Base-by-base conservation (phyloP, 1,140 invertebrate species). In the Neodiprion pinetum region DNA sequence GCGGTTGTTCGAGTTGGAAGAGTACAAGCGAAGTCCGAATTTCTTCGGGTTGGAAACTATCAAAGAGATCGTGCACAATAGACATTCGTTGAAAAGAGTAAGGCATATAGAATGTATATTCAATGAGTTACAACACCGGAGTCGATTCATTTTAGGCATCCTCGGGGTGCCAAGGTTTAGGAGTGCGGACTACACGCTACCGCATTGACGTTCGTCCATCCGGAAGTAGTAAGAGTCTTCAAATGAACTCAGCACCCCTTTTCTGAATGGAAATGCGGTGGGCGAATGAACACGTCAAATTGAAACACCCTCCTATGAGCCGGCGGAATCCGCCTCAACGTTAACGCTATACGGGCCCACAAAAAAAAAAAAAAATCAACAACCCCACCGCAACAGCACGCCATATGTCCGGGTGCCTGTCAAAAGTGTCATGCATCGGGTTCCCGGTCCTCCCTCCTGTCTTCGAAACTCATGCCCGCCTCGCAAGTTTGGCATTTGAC, bases 171-270 rank as follows among this genome's bases (percentile, higher is more conserved):
- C 28, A 40, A 40, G 28, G 28, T 40, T 40, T 40, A 5, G 28
- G 28, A 40, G 28, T 40, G 28, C 28, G 28, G 28, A 40, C 1
- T 40, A 40, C 28, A 1, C 28, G 28, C 53, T 17, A 61, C 4
- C 53, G 53, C 53, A 61, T 61, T 61, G 53, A 17, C 11, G 53
- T 61, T 61, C 53, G 9, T 12, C 53, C 11, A 61, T 61, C 7
- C 8, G 53, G 11, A 61, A 61, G n/a, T 61, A 61, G 53, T 61
- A 61, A 61, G 53, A 61, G 53, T 61, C 53, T 61, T 9, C 4
- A 61, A 61, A 61, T 61, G 53, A 61, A 61, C 53, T 61, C 53
- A 17, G 53, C 53, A 61, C 53, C 53, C 53, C 53, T 61, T 61
- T 61, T 40, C 28, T 61, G 5, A 61, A 61, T 61, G 53, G 53